Evolutionary conservation across 2,797 vertebrate species (phyloP).

Genomic region (Typhlichthys eigenmanni): DNA sequence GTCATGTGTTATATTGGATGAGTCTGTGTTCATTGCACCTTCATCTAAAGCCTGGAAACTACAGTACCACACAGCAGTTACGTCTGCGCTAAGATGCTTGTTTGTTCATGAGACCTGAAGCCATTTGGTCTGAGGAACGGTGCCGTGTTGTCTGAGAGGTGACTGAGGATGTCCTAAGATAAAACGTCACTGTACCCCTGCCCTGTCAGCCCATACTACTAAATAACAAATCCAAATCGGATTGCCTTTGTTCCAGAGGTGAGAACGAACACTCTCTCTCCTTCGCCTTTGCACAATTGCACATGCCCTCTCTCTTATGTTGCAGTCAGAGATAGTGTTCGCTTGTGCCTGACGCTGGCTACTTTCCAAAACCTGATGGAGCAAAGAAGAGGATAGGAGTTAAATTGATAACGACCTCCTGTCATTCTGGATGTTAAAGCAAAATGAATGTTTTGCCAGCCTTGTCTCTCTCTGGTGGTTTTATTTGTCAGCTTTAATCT

Average conservation of each 20-base stretch:
- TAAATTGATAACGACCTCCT: conserved; percentile 41
- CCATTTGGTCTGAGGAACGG: too few relatives aligned
- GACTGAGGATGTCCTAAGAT: too few relatives aligned
- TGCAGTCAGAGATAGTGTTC: conserved; percentile 21
- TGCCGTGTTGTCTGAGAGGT: too few relatives aligned
- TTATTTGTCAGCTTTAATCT: conserved; percentile 12
- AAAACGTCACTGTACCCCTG: conserved; percentile 1
- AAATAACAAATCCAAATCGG: conserved; percentile 48
- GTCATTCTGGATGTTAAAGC: conserved; percentile 42
- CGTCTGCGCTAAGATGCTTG: too few relatives aligned
- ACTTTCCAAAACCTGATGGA: conserved; percentile 38
- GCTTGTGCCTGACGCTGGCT: conserved; percentile 38
- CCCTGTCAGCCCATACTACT: conserved; percentile 28
- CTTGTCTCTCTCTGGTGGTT: conserved; percentile 18
- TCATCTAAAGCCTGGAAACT: conserved; percentile 1
- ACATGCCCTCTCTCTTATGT: conserved; percentile 38
- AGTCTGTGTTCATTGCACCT: conserved; percentile 16
- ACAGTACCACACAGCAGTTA: too few relatives aligned
- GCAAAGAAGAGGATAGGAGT: conserved; percentile 20
- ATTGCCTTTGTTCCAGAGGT: conserved; percentile 65
- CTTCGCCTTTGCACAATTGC: conserved; percentile 4
- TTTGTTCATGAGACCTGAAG: too few relatives aligned
- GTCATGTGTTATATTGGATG: not conserved
- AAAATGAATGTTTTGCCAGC: conserved; percentile 14
- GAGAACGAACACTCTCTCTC: conserved; percentile 46